Evolutionary conservation across 2,797 vertebrate genomes (phyloP).

Genomic region (Pangasius mekongensis): DNA sequence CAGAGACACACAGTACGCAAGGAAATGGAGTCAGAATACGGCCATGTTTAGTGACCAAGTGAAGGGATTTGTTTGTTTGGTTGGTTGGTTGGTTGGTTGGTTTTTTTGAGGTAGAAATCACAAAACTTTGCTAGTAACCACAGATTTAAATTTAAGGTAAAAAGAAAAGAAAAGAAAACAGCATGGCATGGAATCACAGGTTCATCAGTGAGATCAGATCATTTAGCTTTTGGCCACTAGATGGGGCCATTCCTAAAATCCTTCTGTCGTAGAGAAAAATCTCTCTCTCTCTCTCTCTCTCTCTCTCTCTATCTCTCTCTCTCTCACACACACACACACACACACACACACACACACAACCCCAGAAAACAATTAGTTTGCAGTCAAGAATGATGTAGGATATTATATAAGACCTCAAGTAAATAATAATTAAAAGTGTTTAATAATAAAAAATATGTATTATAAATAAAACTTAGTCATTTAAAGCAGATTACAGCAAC

Average conservation of each 20-base stretch:
- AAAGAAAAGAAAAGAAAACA: not conserved
- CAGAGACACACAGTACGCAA: not conserved
- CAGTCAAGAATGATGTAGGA: not conserved
- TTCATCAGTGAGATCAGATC: not conserved
- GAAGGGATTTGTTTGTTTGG: not conserved
- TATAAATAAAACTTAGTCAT: not conserved
- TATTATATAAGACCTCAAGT: not conserved
- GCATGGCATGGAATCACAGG: too few relatives aligned
- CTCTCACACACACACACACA: not conserved
- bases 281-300: too few relatives aligned
- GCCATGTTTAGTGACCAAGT: not conserved
- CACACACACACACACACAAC: not conserved
- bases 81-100: not conserved
- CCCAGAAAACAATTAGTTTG: not conserved
- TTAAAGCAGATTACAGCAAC: not conserved
- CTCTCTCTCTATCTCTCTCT: too few relatives aligned
- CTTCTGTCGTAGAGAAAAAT: not conserved
- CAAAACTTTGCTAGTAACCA: not conserved
- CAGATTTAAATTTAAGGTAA: not conserved
- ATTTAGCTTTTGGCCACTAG: conserved; percentile 45
- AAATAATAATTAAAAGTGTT: not conserved
- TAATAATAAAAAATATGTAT: not conserved
- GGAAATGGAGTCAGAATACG: not conserved
- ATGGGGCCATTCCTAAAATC: conserved; percentile 21
- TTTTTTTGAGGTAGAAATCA: not conserved